A percentile compares a stretch with the other conserved stretches of the same genome.
Evolutionary conservation across 2,797 vertebrate genomes (phyloP).

Genomic region (Sphenodon punctatus): DNA sequence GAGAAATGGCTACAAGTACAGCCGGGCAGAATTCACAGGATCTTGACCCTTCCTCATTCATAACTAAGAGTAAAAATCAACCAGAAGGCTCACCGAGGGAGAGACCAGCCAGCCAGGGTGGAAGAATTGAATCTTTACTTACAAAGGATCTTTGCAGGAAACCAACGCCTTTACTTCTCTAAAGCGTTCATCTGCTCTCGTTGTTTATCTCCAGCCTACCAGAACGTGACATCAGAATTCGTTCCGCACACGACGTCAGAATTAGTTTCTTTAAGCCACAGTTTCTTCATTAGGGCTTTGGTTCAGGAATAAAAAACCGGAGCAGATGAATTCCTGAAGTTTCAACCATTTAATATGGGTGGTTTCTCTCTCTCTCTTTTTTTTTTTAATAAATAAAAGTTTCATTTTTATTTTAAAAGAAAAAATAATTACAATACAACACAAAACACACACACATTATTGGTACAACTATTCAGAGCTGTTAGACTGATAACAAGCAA

Average conservation of each 20-base stretch:
- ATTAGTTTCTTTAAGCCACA: no score
- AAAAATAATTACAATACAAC: constrained; percentile 67
- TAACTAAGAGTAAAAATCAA: no score
- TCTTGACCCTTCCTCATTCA: no score
- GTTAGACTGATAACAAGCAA: constrained; percentile 66
- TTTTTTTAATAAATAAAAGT: constrained; percentile 16
- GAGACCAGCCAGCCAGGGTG: neutral
- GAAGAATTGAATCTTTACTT: constrained; percentile 29
- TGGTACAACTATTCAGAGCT: constrained; percentile 69
- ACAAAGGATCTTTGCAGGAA: constrained; percentile 23
- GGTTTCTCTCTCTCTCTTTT: no score
- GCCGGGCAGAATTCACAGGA: no score
- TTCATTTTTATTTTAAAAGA: constrained; percentile 29
- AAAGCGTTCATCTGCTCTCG: constrained; percentile 52
- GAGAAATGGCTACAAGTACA: no score
- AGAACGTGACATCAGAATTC: neutral
- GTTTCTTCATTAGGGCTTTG: no score
- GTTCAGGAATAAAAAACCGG: constrained; percentile 31
- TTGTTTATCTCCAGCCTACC: neutral
- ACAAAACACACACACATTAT: constrained; percentile 66
- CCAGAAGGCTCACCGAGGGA: neutral
- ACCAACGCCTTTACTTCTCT: constrained; percentile 9
- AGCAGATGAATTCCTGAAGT: constrained; percentile 57
- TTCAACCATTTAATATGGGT: neutral
- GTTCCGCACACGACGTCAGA: neutral